These are phyloP conservation scores for Frieseomelitta varia DNA, from an alignment of 1,140 invertebrate species.

Conservation along the genomic window DNA sequence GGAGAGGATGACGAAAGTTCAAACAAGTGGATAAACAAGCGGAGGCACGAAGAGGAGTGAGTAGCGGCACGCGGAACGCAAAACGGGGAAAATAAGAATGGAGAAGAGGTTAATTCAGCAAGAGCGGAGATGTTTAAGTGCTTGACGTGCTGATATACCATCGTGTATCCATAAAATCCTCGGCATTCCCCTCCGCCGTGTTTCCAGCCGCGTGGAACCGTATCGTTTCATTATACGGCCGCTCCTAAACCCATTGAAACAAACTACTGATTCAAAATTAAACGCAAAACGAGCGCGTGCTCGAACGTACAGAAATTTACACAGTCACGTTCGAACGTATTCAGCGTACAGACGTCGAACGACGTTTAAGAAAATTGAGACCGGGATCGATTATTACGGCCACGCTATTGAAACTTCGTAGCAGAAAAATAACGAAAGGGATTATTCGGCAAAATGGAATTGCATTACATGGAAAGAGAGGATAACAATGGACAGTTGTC, in stretches of 20 bases:
- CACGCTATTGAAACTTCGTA: too few species aligned
- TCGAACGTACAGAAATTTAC: too few species aligned
- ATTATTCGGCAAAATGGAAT: too few species aligned
- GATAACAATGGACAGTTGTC: too few species aligned
- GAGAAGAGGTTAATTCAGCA: constrained; percentile 7
- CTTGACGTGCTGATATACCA: constrained; percentile 26
- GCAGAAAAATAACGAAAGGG: too few species aligned
- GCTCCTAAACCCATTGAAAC: background rate
- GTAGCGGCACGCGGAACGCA: background rate
- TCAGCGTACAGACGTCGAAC: too few species aligned
- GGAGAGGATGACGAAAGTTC: background rate
- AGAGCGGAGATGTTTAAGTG: constrained; percentile 28
- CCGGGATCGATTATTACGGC: too few species aligned
- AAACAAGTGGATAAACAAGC: background rate
- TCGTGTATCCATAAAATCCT: constrained; percentile 5
- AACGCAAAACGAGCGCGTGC: background rate
- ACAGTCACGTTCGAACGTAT: too few species aligned
- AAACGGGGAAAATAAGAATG: background rate
- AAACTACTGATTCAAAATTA: background rate
- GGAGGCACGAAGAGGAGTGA: background rate
- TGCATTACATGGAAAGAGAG: too few species aligned
- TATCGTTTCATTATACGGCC: constrained; percentile 4
- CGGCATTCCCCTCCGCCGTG: background rate
- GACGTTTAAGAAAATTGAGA: too few species aligned
- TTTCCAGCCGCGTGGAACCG: background rate